Evolutionary conservation across 1,140 invertebrate species (phyloP).

Genomic region (Euschistus heros): DNA sequence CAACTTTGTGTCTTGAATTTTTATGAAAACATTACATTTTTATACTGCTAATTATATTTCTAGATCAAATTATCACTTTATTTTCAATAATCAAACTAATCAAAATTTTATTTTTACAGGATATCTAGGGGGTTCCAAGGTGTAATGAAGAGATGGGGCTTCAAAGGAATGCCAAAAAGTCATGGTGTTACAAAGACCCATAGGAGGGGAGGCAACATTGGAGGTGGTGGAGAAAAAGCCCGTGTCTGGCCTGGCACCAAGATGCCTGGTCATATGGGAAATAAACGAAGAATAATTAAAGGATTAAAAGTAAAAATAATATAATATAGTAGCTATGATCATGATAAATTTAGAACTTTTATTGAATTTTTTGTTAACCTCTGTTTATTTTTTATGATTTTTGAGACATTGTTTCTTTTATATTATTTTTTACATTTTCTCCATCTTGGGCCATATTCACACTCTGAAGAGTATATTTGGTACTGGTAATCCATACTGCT

Average conservation of each 20-base stretch:
- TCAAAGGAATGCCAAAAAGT: constrained; percentile 82
- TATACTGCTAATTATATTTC: too few relatives aligned
- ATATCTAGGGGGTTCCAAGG: constrained; percentile 96
- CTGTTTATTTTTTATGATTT: too few relatives aligned
- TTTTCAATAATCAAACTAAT: background rate
- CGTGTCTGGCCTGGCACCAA: constrained; percentile 90
- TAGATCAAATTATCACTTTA: too few relatives aligned
- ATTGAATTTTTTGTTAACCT: too few relatives aligned
- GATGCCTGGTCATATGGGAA: constrained; percentile 96
- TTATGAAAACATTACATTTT: too few relatives aligned
- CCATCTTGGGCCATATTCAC: too few relatives aligned
- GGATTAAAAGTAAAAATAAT: constrained; percentile 52
- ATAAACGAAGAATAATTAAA: constrained; percentile 48
- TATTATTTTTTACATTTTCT: too few relatives aligned
- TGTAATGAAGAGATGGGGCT: constrained; percentile 91
- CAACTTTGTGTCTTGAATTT: too few relatives aligned
- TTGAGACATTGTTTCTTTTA: too few relatives aligned
- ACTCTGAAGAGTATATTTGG: too few relatives aligned
- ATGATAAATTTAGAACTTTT: too few relatives aligned
- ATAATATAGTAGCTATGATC: background rate
- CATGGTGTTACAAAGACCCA: constrained; percentile 95
- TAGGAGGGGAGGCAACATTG: constrained; percentile 81
- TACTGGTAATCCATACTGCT: too few relatives aligned
- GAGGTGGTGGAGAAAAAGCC: constrained; percentile 67
- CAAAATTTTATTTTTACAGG: constrained; percentile 39